phyloP scores from a whole-genome alignment of 2,113 vertebrate species.

The Ceuthmochares aereus region DNA sequence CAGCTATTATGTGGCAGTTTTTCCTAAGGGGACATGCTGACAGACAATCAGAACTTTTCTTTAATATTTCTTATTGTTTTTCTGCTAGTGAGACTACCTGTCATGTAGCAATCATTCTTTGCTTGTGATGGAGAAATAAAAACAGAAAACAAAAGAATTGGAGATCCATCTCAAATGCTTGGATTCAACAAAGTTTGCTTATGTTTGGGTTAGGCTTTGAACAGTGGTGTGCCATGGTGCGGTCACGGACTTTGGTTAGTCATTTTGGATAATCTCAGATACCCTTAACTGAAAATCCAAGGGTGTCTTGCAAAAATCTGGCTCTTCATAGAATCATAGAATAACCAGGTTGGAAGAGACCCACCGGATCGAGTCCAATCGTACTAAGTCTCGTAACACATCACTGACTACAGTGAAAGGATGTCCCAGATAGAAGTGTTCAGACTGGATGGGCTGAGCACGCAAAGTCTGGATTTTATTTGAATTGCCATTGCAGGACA shows the following conservation, averaged over 20 bases:
- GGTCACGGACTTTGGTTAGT: not conserved
- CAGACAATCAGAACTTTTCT: constrained; percentile 67
- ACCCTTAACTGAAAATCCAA: not conserved
- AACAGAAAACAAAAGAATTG: not conserved
- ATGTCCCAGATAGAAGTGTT: constrained; percentile 8
- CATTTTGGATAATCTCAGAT: not conserved
- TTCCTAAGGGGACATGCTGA: constrained; percentile 61
- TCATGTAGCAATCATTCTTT: constrained; percentile 49
- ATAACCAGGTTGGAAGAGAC: no score
- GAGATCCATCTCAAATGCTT: not conserved
- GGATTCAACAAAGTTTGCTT: not conserved
- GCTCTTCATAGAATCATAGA: not conserved
- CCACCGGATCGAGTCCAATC: no score
- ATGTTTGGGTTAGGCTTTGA: not conserved
- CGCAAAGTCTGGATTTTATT: constrained; percentile 27
- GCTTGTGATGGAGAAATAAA: constrained; percentile 27
- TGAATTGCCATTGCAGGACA: not conserved
- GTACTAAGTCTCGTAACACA: not conserved
- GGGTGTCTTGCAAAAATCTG: not conserved
- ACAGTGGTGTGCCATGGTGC: not conserved
- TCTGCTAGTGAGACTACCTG: constrained; percentile 38
- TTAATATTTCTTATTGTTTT: constrained; percentile 67
- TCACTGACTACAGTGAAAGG: not conserved
- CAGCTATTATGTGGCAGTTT: constrained; percentile 54
- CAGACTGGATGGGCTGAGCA: not conserved